Evolutionary conservation across 2,797 vertebrate species (phyloP).

Genomic region (Philypnodon macrostomus): DNA sequence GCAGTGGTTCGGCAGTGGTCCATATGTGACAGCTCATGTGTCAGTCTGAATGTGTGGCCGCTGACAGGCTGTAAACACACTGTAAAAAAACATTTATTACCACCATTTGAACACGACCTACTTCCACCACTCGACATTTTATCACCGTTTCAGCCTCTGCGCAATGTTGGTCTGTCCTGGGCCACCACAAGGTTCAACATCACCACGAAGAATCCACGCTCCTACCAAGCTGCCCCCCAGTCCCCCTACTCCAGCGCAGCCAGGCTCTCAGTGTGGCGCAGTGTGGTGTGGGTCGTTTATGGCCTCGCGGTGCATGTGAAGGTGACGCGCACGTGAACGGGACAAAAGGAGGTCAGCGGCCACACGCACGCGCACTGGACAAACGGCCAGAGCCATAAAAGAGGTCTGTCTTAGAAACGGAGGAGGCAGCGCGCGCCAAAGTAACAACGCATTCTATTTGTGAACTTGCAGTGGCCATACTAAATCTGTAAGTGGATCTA

Average conservation of each 20-base stretch:
- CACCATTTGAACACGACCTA: conserved; percentile 10
- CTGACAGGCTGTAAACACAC: conserved; percentile 46
- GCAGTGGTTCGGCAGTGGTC: too few species aligned
- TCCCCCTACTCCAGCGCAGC: conserved; percentile 62
- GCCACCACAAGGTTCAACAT: conserved; percentile 23
- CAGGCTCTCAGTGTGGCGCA: conserved; percentile 70
- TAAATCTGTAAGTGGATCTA: not conserved
- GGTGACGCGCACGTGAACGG: conserved; percentile 59
- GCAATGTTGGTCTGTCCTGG: too few species aligned
- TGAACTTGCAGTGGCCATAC: not conserved
- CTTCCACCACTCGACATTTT: too few species aligned
- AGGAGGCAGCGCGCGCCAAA: not conserved
- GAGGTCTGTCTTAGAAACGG: not conserved
- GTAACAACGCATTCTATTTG: too few species aligned
- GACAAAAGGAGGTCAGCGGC: conserved; percentile 64
- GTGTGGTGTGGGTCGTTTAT: conserved; percentile 47
- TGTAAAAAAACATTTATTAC: conserved; percentile 31
- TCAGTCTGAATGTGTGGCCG: conserved; percentile 10
- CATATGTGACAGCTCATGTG: conserved; percentile 21
- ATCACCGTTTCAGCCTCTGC: too few species aligned
- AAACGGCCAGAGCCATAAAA: conserved; percentile 2
- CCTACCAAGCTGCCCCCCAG: conserved; percentile 14
- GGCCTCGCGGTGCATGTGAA: conserved; percentile 62
- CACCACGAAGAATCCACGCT: not conserved
- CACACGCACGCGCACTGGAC: conserved; percentile 17